Conservation (phyloP, 1,140 invertebrate genomes). For the Brachionus manjavacas region DNA sequence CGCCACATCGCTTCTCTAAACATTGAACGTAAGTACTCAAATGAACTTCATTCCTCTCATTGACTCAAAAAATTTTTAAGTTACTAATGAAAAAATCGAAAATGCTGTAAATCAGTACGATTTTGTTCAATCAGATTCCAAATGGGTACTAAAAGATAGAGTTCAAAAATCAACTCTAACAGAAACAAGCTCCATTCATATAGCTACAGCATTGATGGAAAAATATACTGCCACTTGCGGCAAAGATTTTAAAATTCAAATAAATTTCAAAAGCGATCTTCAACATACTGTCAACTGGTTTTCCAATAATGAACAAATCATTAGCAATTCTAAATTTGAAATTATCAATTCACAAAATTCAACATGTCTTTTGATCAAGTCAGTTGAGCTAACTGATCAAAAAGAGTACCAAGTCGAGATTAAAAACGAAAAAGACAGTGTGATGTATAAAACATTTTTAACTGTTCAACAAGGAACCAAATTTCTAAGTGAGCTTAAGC, state of each 20-base stretch:
- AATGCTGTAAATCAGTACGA: not conserved
- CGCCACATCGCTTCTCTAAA: not conserved
- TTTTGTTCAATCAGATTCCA: not conserved
- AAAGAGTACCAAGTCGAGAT: constrained; percentile 5
- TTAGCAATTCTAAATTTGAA: not conserved
- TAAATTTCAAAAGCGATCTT: not conserved
- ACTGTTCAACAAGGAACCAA: constrained; percentile 1
- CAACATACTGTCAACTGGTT: not conserved
- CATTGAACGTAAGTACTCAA: not conserved
- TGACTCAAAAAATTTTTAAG: not conserved
- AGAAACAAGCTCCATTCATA: not conserved
- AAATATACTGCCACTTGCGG: not conserved
- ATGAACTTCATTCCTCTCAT: no score
- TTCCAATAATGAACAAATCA: not conserved
- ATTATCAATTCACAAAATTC: not conserved
- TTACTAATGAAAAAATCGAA: constrained; percentile 9
- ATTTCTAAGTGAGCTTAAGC: constrained; percentile 1
- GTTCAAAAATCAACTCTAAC: not conserved
- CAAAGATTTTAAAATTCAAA: constrained; percentile 2
- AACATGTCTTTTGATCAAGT: not conserved
- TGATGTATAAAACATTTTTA: not conserved
- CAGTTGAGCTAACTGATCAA: constrained; percentile 11
- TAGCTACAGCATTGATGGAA: not conserved
- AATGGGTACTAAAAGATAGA: not conserved
- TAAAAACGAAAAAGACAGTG: constrained; percentile 16